phyloP scores from a whole-genome alignment of 2,113 vertebrate genomes.

The Ctenodactylus gundi region DNA sequence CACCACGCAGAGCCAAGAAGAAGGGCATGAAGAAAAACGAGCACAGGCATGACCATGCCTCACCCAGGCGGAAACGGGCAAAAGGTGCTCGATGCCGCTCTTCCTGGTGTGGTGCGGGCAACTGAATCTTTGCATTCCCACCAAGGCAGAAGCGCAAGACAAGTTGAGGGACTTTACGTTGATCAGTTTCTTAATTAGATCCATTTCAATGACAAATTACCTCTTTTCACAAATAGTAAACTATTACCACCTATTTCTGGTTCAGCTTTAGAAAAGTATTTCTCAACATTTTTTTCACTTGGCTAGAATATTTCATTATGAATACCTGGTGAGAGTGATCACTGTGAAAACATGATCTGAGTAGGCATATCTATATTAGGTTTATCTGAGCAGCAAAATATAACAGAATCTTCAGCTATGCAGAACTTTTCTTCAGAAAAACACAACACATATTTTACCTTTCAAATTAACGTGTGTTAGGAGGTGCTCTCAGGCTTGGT shows the following conservation, averaged over 20 bases:
- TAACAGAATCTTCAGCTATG: not conserved
- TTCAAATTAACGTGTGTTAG: not conserved
- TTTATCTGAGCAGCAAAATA: not conserved
- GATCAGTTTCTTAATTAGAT: not conserved
- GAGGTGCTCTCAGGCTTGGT: not conserved
- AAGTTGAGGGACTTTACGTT: not conserved
- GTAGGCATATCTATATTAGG: not conserved
- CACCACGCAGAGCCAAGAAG: not conserved
- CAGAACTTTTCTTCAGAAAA: not conserved
- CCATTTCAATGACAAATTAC: not conserved
- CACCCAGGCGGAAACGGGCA: not conserved
- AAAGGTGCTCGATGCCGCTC: accelerated
- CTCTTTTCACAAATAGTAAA: not conserved
- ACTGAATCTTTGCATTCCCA: accelerated
- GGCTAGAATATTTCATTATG: not conserved
- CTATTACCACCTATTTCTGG: not conserved
- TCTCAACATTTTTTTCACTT: not conserved
- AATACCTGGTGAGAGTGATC: not conserved
- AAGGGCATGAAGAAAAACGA: not conserved
- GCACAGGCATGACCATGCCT: not conserved
- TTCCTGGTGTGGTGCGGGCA: accelerated
- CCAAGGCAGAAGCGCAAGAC: accelerated
- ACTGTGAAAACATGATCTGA: not conserved
- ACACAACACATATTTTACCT: not conserved
- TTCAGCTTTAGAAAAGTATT: not conserved